Conservation (phyloP, 1,140 invertebrate genomes). For the Panonychus citri region DNA sequence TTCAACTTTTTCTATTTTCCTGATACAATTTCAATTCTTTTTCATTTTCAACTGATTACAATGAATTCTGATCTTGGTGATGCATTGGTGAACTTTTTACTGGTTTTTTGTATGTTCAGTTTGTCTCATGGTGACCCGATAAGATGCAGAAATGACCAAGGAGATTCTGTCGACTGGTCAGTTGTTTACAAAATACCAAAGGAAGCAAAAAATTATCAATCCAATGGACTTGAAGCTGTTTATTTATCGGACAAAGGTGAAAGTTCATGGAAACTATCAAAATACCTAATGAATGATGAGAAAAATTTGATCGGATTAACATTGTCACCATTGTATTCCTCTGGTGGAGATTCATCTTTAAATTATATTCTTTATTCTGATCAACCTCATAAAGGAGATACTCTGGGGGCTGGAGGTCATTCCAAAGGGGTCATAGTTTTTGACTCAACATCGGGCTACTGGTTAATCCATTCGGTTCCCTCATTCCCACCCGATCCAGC, state of each 20-base stretch:
- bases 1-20: no score
- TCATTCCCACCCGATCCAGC: not conserved
- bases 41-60: no score
- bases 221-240: not conserved
- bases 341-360: not conserved
- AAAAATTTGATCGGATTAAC: not conserved
- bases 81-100: no score
- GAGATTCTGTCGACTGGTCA: slow-evolving; percentile 10
- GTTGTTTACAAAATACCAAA: slow-evolving; percentile 15
- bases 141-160: slow-evolving; percentile 8
- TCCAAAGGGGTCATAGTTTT: slow-evolving; percentile 38
- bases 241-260: not conserved
- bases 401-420: not conserved
- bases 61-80: no score
- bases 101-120: no score
- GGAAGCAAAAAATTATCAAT: not conserved
- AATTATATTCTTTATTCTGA: slow-evolving; percentile 1
- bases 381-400: not conserved
- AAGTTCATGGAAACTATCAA: not conserved
- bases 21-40: no score
- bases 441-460: slow-evolving; percentile 43
- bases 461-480: slow-evolving; percentile 77
- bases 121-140: no score
- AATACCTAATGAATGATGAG: not conserved
- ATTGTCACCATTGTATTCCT: not conserved